Base-by-base conservation (phyloP, 2,888 invertebrate genomes). In the Apodemia zela region DNA sequence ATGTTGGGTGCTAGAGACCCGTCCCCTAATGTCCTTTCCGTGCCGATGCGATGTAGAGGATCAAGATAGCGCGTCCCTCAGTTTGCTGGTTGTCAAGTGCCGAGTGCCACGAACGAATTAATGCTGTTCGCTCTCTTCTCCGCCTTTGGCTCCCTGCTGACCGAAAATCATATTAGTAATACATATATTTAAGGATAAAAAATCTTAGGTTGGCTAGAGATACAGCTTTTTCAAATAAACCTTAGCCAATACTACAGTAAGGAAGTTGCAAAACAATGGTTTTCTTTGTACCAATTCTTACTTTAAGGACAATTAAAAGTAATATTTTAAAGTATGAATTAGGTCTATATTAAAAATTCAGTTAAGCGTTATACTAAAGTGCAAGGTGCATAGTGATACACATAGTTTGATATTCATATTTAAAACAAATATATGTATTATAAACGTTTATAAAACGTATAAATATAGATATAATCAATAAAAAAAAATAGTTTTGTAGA, bases 61-160 rank as follows among this genome's bases (percentile, higher is more conserved):
- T 85, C 89, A 80, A 85, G 85, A 86, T 80, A 75, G 81, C 79
- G 83, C 85, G 82, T 81, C 82, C 87, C 89, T 91, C 89, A 91
- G 85, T 93, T 85, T 80, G 93, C 92, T 89, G 93, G 93, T 93
- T 94, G 93, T 94, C 94, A 93, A 93, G 94, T 93, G 92, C 94
- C 94, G 88, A 94, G 95, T 87, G 94, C 93, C 92, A 95, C 93
- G 93, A 94, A 95, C 89, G 95, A 95, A 89, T 93, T 96, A 95
- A 95, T 95, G 94, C 93, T 95, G 95, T 95, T 95, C 95, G 94
- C 94, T 94, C 95, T 96, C 95, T 95, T 96, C 95, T 95, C 95
- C 95, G 90, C 91, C 84, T 95, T 95, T 95, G 94, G 95, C 94
- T 95, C 95, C 95, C 96, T 95, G 93, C 66, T 66, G 68, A 74